phyloP scores from a whole-genome alignment of 2,888 invertebrate genomes.

The Phaonia tiefii region DNA sequence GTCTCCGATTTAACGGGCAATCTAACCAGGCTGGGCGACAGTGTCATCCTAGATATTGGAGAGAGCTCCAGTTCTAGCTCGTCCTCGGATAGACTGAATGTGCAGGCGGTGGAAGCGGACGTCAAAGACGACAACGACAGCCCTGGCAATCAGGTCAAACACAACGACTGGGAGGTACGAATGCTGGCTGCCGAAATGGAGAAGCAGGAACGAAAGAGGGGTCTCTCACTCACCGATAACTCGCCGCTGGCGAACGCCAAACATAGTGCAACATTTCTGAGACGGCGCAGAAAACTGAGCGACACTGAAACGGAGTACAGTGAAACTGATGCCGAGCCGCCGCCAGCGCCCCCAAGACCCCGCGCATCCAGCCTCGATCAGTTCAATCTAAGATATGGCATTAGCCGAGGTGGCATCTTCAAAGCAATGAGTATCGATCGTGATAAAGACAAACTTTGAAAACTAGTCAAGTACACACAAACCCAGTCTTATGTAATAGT shows the following conservation, averaged over 20 bases:
- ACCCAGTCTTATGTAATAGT: conserved; percentile 63
- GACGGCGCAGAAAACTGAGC: conserved; percentile 77
- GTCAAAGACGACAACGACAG: conserved; percentile 69
- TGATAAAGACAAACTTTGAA: conserved; percentile 80
- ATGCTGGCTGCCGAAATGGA: conserved; percentile 89
- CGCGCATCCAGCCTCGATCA: conserved; percentile 79
- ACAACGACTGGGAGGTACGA: conserved; percentile 88
- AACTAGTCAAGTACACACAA: conserved; percentile 66
- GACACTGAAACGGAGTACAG: conserved; percentile 79
- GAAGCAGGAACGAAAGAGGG: conserved; percentile 81
- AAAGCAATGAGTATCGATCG: conserved; percentile 81
- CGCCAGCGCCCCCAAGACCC: conserved; percentile 71
- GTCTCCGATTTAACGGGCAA: conserved; percentile 80
- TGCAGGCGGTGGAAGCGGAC: conserved; percentile 73
- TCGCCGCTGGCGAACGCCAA: conserved; percentile 71
- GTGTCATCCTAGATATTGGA: conserved; percentile 78
- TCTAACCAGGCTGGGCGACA: conserved; percentile 79
- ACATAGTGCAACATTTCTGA: conserved; percentile 72
- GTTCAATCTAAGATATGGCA: conserved; percentile 77
- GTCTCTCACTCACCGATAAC: conserved; percentile 76
- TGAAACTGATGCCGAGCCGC: conserved; percentile 75
- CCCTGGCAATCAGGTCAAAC: conserved; percentile 71
- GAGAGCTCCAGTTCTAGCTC: conserved; percentile 78
- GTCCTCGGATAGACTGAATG: conserved; percentile 77
- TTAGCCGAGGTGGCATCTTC: conserved; percentile 76